Evolutionary conservation across 37 sponge, comb jelly and placozoan genomes (phyloP).

Genomic region (Spongia lamella): DNA sequence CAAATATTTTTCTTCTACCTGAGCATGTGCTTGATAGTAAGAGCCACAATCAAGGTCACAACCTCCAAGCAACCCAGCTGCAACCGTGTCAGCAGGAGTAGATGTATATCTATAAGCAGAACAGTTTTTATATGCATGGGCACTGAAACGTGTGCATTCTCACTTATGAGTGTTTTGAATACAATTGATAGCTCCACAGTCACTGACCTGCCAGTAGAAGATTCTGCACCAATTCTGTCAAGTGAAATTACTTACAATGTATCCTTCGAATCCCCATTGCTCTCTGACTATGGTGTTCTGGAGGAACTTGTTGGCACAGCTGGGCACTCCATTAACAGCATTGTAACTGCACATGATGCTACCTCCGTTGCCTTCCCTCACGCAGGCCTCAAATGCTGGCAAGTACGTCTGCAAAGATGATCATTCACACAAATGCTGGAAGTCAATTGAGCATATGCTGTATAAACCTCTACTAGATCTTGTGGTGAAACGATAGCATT

Average conservation of each 20-base stretch:
- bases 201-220: constrained; percentile 51
- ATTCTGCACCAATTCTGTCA: no score
- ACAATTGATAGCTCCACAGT: constrained; percentile 75
- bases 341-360: constrained; percentile 88
- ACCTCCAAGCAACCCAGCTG: constrained; percentile 61
- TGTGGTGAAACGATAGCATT: constrained; percentile 36
- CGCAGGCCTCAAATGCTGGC: constrained; percentile 65
- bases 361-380: constrained; percentile 22
- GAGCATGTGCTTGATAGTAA: constrained; percentile 59
- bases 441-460: no score
- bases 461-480: no score
- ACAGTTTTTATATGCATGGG: no score
- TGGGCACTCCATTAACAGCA: constrained; percentile 79
- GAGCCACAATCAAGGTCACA: constrained; percentile 79
- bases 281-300: constrained; percentile 60
- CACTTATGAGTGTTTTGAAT: constrained; percentile 67
- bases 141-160: background rate
- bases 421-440: no score
- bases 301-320: constrained; percentile 70
- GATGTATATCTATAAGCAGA: constrained; percentile 41
- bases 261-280: no score
- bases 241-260: no score
- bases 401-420: constrained; percentile 66
- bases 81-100: constrained; percentile 52
- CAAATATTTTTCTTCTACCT: constrained; percentile 5